Evolutionary conservation across 2,888 invertebrate species (phyloP), one percentile per base, ranked within the genome.

Genomic region (Epinotia nisella): DNA sequence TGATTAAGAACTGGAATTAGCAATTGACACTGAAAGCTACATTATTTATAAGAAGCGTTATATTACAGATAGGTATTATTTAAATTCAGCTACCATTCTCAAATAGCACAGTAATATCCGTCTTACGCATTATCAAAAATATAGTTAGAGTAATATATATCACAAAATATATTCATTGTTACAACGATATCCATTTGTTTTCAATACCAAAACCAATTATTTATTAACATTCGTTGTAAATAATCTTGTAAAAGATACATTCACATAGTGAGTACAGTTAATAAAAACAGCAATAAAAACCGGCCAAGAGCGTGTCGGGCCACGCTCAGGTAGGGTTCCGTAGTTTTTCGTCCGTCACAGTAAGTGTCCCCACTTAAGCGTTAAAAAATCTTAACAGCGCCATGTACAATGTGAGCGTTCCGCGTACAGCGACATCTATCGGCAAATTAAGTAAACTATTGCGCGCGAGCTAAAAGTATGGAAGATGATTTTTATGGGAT

Each of bases 111-210:
- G 90, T 88, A 89, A 91, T 90, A 90, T 85, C 87, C 77, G 82
- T 89, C 83, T 88, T 89, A 90, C 91, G 91, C 91, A 89, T 89
- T 93, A 93, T 93, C 93, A 93, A 93, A 93, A 93, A 93, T 93
- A 93, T 91, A 92, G 92, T 91, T 90, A 92, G 86, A 91, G 88
- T 91, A 86, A 90, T 90, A 91, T 89, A 92, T 92, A 93, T 93
- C 92, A 93, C 92, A 93, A 93, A 93, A 93, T 93, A 93, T 92
- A 93, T 93, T 91, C 90, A 92, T 91, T 90, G 90, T 89, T 88
- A 87, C 85, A 87, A 88, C 85, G 82, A 87, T 77, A 84, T 82
- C 80, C 84, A 81, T 88, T 87, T 88, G 90, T 90, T 91, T 91
- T 89, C 91, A 90, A 91, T 90, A 87, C 89, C 91, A 88, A 82